Percentiles rank a stretch among this genome's conserved stretches.
These are phyloP conservation scores for Eueides isabella DNA, from an alignment of 1,140 invertebrate genomes.

Conservation along the genomic window DNA sequence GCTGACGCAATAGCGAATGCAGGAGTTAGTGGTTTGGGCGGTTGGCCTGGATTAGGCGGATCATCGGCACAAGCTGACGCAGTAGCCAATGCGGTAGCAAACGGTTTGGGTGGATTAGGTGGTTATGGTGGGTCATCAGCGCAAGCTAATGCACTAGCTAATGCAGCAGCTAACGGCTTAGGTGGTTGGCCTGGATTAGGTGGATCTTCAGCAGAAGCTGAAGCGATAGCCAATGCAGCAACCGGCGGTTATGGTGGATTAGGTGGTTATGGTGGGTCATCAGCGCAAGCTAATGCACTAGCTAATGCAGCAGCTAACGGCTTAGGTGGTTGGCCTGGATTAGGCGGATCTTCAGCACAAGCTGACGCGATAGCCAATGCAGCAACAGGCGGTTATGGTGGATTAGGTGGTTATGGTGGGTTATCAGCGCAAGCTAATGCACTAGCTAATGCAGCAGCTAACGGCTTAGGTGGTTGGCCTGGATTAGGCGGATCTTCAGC, in stretches of 20 bases:
- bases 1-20: slow-evolving; percentile 41
- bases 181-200: too few species aligned
- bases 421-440: slow-evolving; percentile 39
- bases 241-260: slow-evolving; percentile 7
- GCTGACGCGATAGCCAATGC: too few species aligned
- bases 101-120: background rate
- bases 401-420: too few species aligned
- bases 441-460: slow-evolving; percentile 31
- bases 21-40: background rate
- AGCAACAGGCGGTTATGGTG: too few species aligned
- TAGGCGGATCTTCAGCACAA: too few species aligned
- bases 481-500: slow-evolving; percentile 30
- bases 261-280: slow-evolving; percentile 3
- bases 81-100: too few species aligned
- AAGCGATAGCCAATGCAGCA: slow-evolving; percentile 28
- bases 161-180: too few species aligned
- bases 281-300: slow-evolving; percentile 29
- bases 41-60: slow-evolving; percentile 29
- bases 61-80: too few species aligned
- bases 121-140: slow-evolving; percentile 31
- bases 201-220: too few species aligned
- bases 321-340: too few species aligned
- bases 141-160: too few species aligned
- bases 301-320: too few species aligned
- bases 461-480: background rate